phyloP scores from a whole-genome alignment of 2,113 vertebrate genomes.

The Aptenodytes forsteri region DNA sequence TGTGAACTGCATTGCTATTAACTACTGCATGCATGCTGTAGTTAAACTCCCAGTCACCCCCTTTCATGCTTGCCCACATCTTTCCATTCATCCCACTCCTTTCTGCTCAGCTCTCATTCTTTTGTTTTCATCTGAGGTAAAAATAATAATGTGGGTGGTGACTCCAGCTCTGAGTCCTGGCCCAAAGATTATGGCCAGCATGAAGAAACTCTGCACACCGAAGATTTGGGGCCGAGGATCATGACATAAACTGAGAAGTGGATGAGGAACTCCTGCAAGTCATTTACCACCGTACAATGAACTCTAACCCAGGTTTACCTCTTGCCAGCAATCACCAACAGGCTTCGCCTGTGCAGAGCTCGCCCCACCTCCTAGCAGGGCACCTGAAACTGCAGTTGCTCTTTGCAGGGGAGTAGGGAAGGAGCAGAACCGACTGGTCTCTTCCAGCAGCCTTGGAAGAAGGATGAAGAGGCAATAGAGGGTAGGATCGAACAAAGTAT shows the following conservation, averaged over 20 bases:
- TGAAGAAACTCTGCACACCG: not conserved
- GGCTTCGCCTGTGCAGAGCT: not conserved
- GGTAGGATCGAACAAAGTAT: not conserved
- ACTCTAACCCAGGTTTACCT: not conserved
- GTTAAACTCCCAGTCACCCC: not conserved
- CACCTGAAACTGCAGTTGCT: not conserved
- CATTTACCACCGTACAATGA: not conserved
- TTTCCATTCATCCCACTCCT: not conserved
- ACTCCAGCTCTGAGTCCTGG: not conserved
- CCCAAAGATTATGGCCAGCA: not conserved
- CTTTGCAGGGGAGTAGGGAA: not conserved
- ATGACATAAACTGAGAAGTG: not conserved
- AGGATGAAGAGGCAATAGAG: not conserved
- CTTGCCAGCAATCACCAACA: not conserved
- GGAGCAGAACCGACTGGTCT: not conserved
- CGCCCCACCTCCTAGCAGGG: rapidly evolving
- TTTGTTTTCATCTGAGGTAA: not conserved
- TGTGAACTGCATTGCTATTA: not conserved
- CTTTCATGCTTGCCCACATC: not conserved
- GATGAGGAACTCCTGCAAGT: not conserved
- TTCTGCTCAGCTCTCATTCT: not conserved
- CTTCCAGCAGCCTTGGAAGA: not conserved
- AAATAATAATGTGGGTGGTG: not conserved
- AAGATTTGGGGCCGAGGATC: not conserved
- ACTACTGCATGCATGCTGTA: not conserved